A percentile compares a stretch with the other conserved stretches of the same genome.
Conservation (phyloP, 2,888 invertebrate genomes). For the Sturmia bella region DNA sequence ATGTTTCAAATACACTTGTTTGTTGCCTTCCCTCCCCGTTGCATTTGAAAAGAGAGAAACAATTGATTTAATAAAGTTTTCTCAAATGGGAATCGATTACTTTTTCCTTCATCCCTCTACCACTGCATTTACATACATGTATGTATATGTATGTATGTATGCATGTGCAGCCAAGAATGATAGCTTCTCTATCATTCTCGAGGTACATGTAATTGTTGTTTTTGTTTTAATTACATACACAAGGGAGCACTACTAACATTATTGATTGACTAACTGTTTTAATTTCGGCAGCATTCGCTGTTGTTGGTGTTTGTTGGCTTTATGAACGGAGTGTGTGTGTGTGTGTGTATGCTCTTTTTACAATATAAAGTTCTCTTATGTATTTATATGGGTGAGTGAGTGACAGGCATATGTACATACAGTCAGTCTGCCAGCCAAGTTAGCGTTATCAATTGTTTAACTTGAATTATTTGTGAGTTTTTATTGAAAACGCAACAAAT, state of each 20-base stretch:
- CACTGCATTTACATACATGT: too few relatives aligned
- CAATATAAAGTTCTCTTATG: conserved; percentile 16
- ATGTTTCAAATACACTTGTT: too few relatives aligned
- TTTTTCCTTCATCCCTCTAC: too few relatives aligned
- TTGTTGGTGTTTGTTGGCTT: not conserved
- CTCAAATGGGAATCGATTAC: too few relatives aligned
- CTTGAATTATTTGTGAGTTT: conserved; percentile 12
- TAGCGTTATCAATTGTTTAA: conserved; percentile 13
- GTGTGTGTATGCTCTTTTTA: too few relatives aligned
- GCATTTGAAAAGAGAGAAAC: too few relatives aligned
- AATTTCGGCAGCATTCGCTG: conserved; percentile 8
- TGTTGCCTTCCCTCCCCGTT: too few relatives aligned
- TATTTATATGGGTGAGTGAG: not conserved
- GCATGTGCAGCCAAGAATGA: not conserved
- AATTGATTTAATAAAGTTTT: too few relatives aligned
- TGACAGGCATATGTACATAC: too few relatives aligned
- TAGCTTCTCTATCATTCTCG: too few relatives aligned
- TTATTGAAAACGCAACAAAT: not conserved
- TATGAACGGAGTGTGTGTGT: too few relatives aligned
- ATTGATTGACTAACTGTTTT: conserved; percentile 53
- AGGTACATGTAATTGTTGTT: not conserved
- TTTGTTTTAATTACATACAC: conserved; percentile 33
- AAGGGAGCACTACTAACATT: conserved; percentile 36
- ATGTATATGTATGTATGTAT: not conserved
- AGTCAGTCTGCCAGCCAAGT: not conserved